Base-by-base conservation (phyloP, 2,797 vertebrate species). In the Microctenopoma lineatum region DNA sequence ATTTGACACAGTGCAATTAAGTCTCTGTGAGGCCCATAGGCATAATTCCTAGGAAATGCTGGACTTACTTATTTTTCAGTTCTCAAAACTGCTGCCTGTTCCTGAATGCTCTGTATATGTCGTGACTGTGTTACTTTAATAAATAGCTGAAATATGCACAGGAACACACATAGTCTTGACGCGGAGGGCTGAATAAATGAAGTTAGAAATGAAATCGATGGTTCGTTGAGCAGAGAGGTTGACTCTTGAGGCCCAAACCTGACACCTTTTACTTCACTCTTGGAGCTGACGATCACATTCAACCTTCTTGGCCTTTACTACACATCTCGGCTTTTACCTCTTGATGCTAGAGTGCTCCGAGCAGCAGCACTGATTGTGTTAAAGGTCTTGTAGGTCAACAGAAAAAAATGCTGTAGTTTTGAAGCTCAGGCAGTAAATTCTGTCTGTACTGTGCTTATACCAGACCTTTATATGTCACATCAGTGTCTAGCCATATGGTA, bases 141-240 rank as follows among this genome's bases (percentile, higher is more conserved):
- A 10, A 56, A 59, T 18, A 25, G 44, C 25, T 73, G 39, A 66
- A 61, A 70, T 70, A 76, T 77, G 66, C 65, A 77, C 66, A 38
- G 18, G 36, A 16, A 58, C 56, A 36, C 45, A 59, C 46, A 36
- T 36, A 46, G 42, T 47, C 21, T 36, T 64, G 41, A 54, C 16
- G 63, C 13, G 27, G 8, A 34, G 11, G 27, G 42, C 29, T 42
- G 69, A 62, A 67, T 65, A 55, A 69, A 65, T 50, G 16, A 56
- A 81, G 78, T 73, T 72, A 48, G 56, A 66, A 65, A 59, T 84
- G 39, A 80, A 80, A 84, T 74, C 5, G 29, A 74, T 63, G 65
- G 81, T 65, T 84, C 52, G 63, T 56, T 46, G 72, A 73, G 62
- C 48, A 59, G 59, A 78, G 57, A 47, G 59, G 73, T 72, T 70